phyloP scores from a whole-genome alignment of 2,888 invertebrate species.

The Eilema caniola region DNA sequence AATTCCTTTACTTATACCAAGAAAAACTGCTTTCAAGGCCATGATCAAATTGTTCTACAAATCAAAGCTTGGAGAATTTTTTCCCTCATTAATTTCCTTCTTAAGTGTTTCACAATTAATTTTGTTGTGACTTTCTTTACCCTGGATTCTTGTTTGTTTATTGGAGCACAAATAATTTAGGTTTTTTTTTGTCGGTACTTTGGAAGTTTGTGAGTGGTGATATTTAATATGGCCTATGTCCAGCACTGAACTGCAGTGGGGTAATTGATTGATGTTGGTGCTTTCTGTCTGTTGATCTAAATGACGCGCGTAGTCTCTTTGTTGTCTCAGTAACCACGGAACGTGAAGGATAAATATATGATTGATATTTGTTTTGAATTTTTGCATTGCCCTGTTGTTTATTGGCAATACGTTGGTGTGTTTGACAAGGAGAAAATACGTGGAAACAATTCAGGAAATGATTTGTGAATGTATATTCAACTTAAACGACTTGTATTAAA shows the following conservation, averaged over 20 bases:
- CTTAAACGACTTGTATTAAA: neutral
- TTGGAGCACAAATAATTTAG: conserved; percentile 30
- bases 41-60: conserved; percentile 48
- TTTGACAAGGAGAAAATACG: neutral
- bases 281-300: neutral
- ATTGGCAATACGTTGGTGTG: neutral
- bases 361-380: neutral
- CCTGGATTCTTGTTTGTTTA: conserved; percentile 44
- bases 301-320: neutral
- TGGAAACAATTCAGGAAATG: neutral
- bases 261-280: neutral
- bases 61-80: conserved; percentile 50
- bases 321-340: too few relatives aligned
- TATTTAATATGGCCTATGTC: neutral
- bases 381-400: neutral
- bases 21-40: conserved; percentile 41
- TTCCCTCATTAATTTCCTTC: conserved; percentile 50
- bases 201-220: conserved; percentile 10
- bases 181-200: conserved; percentile 22
- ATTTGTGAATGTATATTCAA: neutral
- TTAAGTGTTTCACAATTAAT: conserved; percentile 53
- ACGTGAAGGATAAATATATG: too few relatives aligned
- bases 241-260: too few relatives aligned
- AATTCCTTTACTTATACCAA: conserved; percentile 66
- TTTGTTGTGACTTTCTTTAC: conserved; percentile 48